Conservation (phyloP, 2,888 invertebrate genomes). For the Lysandra bellargus region DNA sequence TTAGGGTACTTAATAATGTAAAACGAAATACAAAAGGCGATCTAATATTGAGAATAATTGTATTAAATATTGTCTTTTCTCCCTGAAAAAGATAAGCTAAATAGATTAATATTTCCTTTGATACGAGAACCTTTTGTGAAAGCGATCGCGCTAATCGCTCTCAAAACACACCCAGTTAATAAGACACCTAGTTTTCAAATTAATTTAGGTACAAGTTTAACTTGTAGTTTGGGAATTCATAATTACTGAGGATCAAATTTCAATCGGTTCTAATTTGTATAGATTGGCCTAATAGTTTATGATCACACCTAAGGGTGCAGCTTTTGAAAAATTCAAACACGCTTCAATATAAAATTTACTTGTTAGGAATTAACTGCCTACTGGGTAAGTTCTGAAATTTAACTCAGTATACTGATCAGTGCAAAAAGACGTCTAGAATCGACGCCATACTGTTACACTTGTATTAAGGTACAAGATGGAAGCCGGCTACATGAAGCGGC, state of each 20-base stretch:
- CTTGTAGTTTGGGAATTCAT: not conserved
- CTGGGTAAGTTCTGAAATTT: not conserved
- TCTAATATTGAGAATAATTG: not conserved
- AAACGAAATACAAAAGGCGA: not conserved
- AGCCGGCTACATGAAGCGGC: too few species aligned
- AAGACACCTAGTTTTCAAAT: slow-evolving; percentile 17
- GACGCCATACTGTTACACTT: not conserved
- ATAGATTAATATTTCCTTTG: slow-evolving; percentile 1
- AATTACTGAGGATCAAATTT: not conserved
- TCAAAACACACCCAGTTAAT: slow-evolving; percentile 12
- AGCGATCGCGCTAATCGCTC: not conserved
- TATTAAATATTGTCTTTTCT: not conserved
- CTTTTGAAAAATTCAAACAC: too few species aligned
- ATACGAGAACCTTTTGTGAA: not conserved
- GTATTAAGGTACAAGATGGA: too few species aligned
- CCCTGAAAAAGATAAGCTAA: not conserved
- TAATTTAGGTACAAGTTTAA: slow-evolving; percentile 10
- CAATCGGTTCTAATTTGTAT: not conserved
- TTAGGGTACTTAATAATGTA: too few species aligned
- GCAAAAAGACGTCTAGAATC: not conserved
- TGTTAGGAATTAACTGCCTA: not conserved
- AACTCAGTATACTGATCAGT: not conserved
- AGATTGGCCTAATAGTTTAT: too few species aligned
- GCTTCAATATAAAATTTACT: too few species aligned
- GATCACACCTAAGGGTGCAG: too few species aligned